Conservation (phyloP, 1,140 invertebrate genomes). For the Matsumurasca onukii region DNA sequence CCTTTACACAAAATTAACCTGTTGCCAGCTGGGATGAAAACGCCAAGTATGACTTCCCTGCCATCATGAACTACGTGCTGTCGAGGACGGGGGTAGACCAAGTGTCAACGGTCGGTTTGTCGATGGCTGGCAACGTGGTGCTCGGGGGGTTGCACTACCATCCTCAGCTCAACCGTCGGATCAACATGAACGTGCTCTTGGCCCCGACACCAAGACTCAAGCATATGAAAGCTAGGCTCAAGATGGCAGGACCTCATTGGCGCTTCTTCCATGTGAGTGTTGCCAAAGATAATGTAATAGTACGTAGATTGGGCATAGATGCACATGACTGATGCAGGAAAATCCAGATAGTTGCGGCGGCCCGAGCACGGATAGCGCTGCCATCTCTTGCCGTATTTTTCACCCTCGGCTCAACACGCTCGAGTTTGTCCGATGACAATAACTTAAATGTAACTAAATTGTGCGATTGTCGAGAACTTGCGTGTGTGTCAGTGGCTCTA, state of each 20-base stretch:
- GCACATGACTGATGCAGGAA: too few species aligned
- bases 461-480: too few species aligned
- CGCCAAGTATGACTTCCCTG: slow-evolving; percentile 10
- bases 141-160: background rate
- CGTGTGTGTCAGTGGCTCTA: too few species aligned
- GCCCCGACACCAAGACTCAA: slow-evolving; percentile 2
- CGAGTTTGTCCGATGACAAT: background rate
- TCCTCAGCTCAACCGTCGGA: background rate
- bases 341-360: background rate
- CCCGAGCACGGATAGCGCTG: too few species aligned
- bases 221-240: background rate
- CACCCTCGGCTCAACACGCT: background rate
- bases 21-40: slow-evolving; percentile 10
- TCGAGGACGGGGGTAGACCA: background rate
- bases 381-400: too few species aligned
- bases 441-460: too few species aligned
- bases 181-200: background rate
- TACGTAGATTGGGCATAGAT: too few species aligned
- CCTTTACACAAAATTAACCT: background rate
- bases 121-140: slow-evolving; percentile 13
- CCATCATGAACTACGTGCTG: slow-evolving; percentile 13
- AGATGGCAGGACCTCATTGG: slow-evolving; percentile 8
- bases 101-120: slow-evolving; percentile 5
- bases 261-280: background rate
- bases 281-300: background rate